Evolutionary conservation across 2,888 invertebrate species (phyloP).

Genomic region (Antheraea assamensis): DNA sequence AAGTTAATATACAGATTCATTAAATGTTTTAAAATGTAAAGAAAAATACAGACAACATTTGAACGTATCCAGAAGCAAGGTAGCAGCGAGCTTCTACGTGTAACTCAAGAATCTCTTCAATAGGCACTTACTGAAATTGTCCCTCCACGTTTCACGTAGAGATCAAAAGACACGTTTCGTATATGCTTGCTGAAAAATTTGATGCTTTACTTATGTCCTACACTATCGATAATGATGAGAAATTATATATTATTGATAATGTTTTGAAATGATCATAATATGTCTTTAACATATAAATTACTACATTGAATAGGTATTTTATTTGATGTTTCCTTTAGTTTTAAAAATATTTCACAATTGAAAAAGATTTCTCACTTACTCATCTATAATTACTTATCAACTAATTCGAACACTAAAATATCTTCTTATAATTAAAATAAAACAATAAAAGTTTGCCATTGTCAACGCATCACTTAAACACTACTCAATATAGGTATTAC

Average conservation of each 20-base stretch:
- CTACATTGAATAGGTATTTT: not conserved
- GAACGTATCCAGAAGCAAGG: not conserved
- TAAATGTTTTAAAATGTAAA: not conserved
- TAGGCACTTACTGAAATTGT: constrained; percentile 45
- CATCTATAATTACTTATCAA: too few species aligned
- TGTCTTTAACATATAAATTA: not conserved
- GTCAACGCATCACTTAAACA: too few species aligned
- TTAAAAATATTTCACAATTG: not conserved
- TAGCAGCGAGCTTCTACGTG: constrained; percentile 11
- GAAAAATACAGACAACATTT: not conserved
- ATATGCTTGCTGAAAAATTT: constrained; percentile 27
- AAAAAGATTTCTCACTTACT: too few species aligned
- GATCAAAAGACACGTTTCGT: constrained; percentile 41
- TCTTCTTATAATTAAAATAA: too few species aligned
- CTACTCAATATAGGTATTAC: too few species aligned
- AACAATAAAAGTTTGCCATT: too few species aligned
- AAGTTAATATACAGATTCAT: not conserved
- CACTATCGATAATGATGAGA: constrained; percentile 18
- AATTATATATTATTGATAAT: constrained; percentile 8
- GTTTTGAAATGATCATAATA: constrained; percentile 1
- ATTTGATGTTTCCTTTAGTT: not conserved
- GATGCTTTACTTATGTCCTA: constrained; percentile 22
- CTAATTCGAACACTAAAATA: too few species aligned
- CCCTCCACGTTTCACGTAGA: constrained; percentile 34
- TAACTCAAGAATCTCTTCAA: constrained; percentile 20